Base-by-base conservation (phyloP, 2,888 invertebrate genomes). In the Metalampra italica region DNA sequence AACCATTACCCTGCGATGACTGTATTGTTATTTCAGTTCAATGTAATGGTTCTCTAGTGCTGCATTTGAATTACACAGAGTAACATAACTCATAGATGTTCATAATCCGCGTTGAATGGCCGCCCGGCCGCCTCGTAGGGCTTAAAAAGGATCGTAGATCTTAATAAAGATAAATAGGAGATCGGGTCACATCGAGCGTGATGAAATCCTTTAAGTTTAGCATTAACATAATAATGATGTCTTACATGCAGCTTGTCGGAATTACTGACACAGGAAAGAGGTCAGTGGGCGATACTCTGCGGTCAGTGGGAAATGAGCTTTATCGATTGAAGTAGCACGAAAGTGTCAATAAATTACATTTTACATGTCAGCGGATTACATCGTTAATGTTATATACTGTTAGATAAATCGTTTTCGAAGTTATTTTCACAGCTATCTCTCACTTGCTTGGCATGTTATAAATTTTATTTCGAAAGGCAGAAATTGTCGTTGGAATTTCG, bases 141-240 rank as follows among this genome's bases (percentile, higher is more conserved):
- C 60, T 68, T 63, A 66, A 62, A 65, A 66, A 66, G 67, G 67
- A 60, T 63, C 61, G 57, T 65, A 69, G 68, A 71, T 78, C 61
- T 69, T 76, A 78, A 79, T 80, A 72, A 70, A 75, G 80, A 82
- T 76, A 74, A 72, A 78, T 78, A 60, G 68, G 62, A 62, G 71
- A 79, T 75, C 65, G 66, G 58, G 63, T 58, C 62, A 56, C 52
- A 58, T 54, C 52, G 57, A 52, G 52, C 51, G 54, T 63, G 60
- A 59, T 63, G 61, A 66, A 69, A 62, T 71, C 68, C 68, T 73
- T 66, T 57, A 52, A 63, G 62, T 68, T 70, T 47, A 49, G 49
- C 46, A 67, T 68, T 68, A 71, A 59, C 66, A 63, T 68, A 60
- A 68, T 64, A 64, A 64, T 60, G 56, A 62, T 54, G 47, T 59